Evolutionary conservation across 2,888 invertebrate genomes (phyloP).

Genomic region (Anaspis maculata): DNA sequence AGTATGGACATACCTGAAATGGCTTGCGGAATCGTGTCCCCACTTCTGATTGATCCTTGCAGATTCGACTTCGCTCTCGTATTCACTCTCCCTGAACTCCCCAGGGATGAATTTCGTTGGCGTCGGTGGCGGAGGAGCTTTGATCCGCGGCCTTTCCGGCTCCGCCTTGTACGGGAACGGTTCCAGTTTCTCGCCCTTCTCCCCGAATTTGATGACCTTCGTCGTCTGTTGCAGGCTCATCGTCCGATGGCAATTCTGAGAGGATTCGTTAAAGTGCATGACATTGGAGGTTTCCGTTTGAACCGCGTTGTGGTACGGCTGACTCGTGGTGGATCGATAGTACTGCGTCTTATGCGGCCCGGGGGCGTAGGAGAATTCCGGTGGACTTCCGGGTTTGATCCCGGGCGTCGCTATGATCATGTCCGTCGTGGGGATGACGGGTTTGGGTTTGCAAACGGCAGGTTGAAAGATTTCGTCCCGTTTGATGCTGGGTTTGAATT

Average conservation of each 20-base stretch:
- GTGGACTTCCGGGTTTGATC: constrained; percentile 49
- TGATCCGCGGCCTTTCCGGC: constrained; percentile 36
- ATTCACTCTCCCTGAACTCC: constrained; percentile 59
- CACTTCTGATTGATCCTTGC: constrained; percentile 54
- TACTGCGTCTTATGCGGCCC: constrained; percentile 45
- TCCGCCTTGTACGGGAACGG: constrained; percentile 45
- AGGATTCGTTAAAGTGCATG: constrained; percentile 63
- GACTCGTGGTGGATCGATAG: constrained; percentile 49
- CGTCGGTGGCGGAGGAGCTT: constrained; percentile 46
- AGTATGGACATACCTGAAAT: too few species aligned
- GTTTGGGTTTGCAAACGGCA: constrained; percentile 47
- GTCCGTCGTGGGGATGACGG: constrained; percentile 28
- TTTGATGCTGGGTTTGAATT: constrained; percentile 37
- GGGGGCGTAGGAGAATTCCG: constrained; percentile 50
- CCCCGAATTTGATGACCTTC: constrained; percentile 59
- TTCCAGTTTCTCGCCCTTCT: constrained; percentile 40
- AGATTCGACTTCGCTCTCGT: constrained; percentile 59
- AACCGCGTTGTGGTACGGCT: constrained; percentile 52
- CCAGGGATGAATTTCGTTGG: constrained; percentile 59
- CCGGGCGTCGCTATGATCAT: constrained; percentile 35
- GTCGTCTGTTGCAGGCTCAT: constrained; percentile 64
- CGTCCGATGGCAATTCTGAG: constrained; percentile 54
- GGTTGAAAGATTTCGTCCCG: constrained; percentile 42
- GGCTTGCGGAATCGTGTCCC: constrained; percentile 44
- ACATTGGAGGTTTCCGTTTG: constrained; percentile 61